phyloP scores from a whole-genome alignment of 2,797 vertebrate species.

The Fistularia commersonii region DNA sequence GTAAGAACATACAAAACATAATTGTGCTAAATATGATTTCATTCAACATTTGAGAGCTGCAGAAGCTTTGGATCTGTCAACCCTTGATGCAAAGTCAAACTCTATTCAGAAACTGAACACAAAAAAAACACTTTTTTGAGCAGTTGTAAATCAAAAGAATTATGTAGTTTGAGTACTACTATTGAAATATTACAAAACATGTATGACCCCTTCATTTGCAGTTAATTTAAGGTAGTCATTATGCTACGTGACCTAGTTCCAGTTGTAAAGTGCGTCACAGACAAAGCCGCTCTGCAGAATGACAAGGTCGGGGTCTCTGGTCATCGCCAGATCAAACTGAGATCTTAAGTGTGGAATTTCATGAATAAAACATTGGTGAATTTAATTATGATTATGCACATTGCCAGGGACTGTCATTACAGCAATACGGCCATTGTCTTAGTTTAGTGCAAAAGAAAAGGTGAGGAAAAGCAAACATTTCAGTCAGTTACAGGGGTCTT shows the following conservation, averaged over 20 bases:
- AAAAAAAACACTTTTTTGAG: too few relatives aligned
- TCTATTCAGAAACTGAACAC: too few relatives aligned
- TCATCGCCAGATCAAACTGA: not conserved
- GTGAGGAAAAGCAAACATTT: slow-evolving; percentile 1
- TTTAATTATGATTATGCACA: slow-evolving; percentile 13
- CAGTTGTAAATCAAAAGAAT: too few relatives aligned
- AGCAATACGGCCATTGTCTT: not conserved
- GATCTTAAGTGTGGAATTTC: slow-evolving; percentile 4
- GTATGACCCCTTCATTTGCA: too few relatives aligned
- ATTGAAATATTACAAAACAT: too few relatives aligned
- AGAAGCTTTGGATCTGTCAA: too few relatives aligned
- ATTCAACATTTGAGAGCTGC: too few relatives aligned
- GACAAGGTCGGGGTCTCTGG: not conserved
- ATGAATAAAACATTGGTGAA: slow-evolving; percentile 22
- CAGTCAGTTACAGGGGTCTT: slow-evolving; percentile 45
- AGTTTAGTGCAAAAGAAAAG: not conserved
- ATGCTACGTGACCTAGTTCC: not conserved
- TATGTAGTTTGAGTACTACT: too few relatives aligned
- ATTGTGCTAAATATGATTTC: not conserved
- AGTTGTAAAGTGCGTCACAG: not conserved
- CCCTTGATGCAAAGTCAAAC: too few relatives aligned
- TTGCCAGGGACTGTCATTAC: not conserved
- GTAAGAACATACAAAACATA: not conserved
- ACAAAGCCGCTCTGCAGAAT: not conserved
- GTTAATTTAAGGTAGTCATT: too few relatives aligned